phyloP scores from a whole-genome alignment of 64 coral and sea anemone species.

The Porites australiensis region DNA sequence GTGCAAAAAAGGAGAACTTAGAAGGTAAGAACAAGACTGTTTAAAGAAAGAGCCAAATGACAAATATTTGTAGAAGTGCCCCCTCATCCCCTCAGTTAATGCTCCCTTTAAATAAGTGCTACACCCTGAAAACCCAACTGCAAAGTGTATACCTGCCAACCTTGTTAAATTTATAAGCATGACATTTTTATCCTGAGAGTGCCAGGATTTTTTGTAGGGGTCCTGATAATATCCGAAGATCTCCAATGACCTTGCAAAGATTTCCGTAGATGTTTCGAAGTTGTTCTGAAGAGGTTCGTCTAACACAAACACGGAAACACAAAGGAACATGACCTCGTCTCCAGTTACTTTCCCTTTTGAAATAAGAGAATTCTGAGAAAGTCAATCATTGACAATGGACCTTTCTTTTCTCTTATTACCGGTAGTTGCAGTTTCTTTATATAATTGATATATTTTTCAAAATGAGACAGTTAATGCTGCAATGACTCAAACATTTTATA shows the following conservation, averaged over 20 bases:
- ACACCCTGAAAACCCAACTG: too few species aligned
- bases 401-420: not conserved
- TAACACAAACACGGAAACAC: not conserved
- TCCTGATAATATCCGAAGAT: not conserved
- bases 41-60: too few species aligned
- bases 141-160: not conserved
- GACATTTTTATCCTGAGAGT: not conserved
- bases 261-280: not conserved
- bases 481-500: not conserved
- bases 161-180: not conserved
- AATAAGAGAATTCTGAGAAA: not conserved
- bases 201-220: not conserved
- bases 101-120: too few species aligned
- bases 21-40: too few species aligned
- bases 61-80: too few species aligned
- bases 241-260: not conserved
- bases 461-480: not conserved
- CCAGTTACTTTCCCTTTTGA: not conserved
- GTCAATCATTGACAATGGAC: not conserved
- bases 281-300: not conserved
- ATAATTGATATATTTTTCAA: not conserved
- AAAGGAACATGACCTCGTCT: too few species aligned
- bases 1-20: too few species aligned
- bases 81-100: too few species aligned
- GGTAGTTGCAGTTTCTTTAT: not conserved